These are phyloP conservation scores for Allacma fusca DNA, from an alignment of 2,888 invertebrate species.

Conservation along the genomic window DNA sequence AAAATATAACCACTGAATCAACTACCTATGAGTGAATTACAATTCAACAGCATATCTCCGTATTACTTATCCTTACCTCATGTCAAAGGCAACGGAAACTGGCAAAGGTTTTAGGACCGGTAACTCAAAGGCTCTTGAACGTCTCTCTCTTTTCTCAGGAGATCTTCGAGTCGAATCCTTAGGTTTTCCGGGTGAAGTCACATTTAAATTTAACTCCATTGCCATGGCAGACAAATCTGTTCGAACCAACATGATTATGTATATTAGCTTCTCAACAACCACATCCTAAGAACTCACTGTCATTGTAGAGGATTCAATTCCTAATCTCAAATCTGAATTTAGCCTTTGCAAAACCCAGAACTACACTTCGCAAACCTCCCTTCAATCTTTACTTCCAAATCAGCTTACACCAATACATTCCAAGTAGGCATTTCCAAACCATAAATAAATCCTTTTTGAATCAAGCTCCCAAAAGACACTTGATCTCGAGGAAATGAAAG, in stretches of 20 bases:
- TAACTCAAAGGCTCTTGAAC: constrained; percentile 63
- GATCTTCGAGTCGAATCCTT: constrained; percentile 49
- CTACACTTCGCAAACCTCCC: neutral
- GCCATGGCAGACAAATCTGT: constrained; percentile 81
- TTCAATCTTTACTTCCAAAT: neutral
- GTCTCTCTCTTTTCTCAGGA: constrained; percentile 64
- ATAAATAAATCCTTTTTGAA: neutral
- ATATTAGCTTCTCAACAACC: neutral
- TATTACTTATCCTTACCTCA: constrained; percentile 71
- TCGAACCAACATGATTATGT: constrained; percentile 31
- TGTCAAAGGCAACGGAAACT: constrained; percentile 85
- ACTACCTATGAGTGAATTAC: too few relatives aligned
- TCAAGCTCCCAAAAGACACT: neutral
- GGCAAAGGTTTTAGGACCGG: constrained; percentile 77
- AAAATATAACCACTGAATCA: too few relatives aligned
- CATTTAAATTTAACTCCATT: constrained; percentile 71
- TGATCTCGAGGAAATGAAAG: too few relatives aligned
- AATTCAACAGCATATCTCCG: too few relatives aligned
- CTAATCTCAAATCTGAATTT: neutral
- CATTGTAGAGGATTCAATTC: neutral
- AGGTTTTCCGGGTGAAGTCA: constrained; percentile 66
- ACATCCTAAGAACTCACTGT: neutral
- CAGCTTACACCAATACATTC: neutral
- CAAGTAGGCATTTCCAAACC: neutral
- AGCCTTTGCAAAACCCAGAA: neutral